Conservation (phyloP, 2,797 vertebrate species). For the Xiphorhynchus erythropygius region DNA sequence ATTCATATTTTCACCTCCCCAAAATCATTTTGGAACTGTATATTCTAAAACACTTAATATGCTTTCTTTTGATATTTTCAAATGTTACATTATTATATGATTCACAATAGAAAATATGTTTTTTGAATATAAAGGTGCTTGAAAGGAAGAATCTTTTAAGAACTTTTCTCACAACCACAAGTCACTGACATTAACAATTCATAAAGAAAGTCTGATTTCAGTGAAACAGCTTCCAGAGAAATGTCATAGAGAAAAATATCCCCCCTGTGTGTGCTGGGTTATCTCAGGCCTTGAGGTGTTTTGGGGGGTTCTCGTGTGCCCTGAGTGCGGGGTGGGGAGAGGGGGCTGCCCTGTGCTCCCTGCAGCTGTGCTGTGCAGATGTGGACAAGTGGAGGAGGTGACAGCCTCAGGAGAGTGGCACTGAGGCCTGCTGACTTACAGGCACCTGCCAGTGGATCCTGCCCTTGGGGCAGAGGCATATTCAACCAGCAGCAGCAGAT, state of each 20-base stretch:
- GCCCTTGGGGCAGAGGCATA: fast-evolving
- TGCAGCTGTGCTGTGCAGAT: no score
- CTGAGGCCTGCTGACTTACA: no score
- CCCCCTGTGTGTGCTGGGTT: not conserved
- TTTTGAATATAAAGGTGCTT: not conserved
- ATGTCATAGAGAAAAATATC: not conserved
- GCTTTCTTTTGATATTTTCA: not conserved
- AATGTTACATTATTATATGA: not conserved
- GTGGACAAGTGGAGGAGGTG: not conserved
- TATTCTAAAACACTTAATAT: not conserved
- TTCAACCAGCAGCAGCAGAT: no score
- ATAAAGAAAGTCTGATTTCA: not conserved
- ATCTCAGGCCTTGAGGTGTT: not conserved
- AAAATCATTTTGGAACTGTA: not conserved
- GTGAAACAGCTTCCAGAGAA: not conserved
- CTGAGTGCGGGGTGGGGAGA: not conserved
- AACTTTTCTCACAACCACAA: not conserved
- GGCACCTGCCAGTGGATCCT: not conserved
- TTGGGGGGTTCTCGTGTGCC: fast-evolving
- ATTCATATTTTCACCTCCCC: not conserved
- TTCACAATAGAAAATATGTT: not conserved
- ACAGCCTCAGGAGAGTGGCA: fast-evolving
- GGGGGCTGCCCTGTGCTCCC: not conserved
- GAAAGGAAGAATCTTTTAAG: not conserved
- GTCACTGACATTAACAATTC: not conserved